Conservation (phyloP, 2,888 invertebrate genomes). For the Tuta absoluta region DNA sequence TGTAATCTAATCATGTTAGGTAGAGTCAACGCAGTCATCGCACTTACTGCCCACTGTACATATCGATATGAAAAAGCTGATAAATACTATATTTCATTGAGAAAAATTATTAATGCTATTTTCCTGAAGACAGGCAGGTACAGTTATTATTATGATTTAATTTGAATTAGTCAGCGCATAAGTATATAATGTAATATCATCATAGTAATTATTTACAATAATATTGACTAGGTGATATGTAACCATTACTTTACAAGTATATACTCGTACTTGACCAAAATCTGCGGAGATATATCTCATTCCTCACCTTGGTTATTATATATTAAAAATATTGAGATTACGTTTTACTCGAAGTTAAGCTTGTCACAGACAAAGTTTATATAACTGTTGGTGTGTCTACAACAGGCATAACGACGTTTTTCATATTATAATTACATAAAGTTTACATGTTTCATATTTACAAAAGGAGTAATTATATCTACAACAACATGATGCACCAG, state of each 20-base stretch:
- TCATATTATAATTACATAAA: too few species aligned
- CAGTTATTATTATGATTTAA: slow-evolving; percentile 61
- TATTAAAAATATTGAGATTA: slow-evolving; percentile 37
- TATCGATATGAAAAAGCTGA: neutral
- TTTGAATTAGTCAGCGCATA: too few species aligned
- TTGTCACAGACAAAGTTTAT: neutral
- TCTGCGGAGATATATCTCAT: neutral
- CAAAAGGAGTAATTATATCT: neutral
- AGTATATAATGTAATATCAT: slow-evolving; percentile 28
- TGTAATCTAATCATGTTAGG: too few species aligned
- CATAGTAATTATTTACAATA: slow-evolving; percentile 57
- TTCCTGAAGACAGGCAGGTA: slow-evolving; percentile 80
- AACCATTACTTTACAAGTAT: slow-evolving; percentile 71
- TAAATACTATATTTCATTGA: slow-evolving; percentile 29
- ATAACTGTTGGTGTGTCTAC: neutral
- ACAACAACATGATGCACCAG: slow-evolving; percentile 11
- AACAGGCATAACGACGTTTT: neutral
- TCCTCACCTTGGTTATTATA: neutral
- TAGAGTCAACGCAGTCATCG: too few species aligned
- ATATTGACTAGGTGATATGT: slow-evolving; percentile 77
- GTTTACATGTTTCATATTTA: neutral
- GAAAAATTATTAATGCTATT: slow-evolving; percentile 57
- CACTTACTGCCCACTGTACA: neutral
- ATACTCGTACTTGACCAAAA: slow-evolving; percentile 54
- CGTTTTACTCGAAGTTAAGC: slow-evolving; percentile 19